Evolutionary conservation across 1,140 invertebrate species (phyloP), one percentile per base, ranked within the genome.

Genomic region (Tyrophagus putrescentiae): DNA sequence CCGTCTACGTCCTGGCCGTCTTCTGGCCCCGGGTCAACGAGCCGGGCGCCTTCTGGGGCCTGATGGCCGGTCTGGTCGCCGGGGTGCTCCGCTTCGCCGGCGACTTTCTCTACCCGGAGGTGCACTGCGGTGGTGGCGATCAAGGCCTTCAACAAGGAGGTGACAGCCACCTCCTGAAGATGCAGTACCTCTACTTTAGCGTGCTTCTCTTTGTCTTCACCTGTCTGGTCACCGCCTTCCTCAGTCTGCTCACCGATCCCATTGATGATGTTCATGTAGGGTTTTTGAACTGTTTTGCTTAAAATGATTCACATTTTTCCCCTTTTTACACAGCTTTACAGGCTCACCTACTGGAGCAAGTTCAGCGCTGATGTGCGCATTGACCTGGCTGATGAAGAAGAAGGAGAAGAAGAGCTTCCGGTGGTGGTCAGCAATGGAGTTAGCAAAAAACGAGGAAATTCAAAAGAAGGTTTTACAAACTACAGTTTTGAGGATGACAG

Each of bases 11-110:
- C 7, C 60, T 76, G 28, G 74, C 74, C 3, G 64, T 78, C 18
- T 61, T 76, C 1, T 75, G 75, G 68, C 68, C 68, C 13, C 60
- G 73, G 54, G 70, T 71, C 34, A 78, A 76, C 66, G 76, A 78
- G 69, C 66, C 70, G 69, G 73, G 72, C n/a, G 73, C 71, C 5
- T 74, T 75, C 58, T 72, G 68, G 68, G 65, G 67, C 9, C 62
- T 75, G 7, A 71, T 75, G 68, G 41, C 50, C 34, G 71, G 71
- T 7, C 57, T 70, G 3, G 25, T 67, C 3, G 60, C 70, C 18
- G 71, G 71, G 1, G 16, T 75, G 21, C 61, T 65, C 28, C 60
- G 71, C 27, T 67, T 72, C 60, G 60, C 66, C 9, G 59, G 68
- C 27, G 67, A 71, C 48, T 66, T 67, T 36, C 41, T 57, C 13